Percentiles rank a stretch among this genome's conserved stretches.
Evolutionary conservation across 64 coral and sea anemone genomes (phyloP).

Genomic region (Porites australiensis): DNA sequence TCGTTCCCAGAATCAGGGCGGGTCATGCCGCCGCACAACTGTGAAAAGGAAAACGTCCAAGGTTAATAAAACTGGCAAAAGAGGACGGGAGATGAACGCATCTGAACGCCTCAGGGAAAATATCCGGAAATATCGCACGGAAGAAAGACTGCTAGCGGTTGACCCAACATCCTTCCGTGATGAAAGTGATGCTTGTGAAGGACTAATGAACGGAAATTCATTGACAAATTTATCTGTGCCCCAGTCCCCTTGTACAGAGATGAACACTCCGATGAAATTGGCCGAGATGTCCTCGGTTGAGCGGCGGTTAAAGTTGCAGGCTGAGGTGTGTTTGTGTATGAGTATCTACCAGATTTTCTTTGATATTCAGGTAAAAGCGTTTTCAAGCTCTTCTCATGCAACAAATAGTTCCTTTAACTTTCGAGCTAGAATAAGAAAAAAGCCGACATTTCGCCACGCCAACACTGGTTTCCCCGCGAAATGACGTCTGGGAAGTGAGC

Average conservation of each 20-base stretch:
- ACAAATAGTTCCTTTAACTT: no score
- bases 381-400: no score
- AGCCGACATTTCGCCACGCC: no score
- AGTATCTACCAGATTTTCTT: no score
- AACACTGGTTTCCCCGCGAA: no score
- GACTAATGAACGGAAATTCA: background rate
- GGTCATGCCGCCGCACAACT: slow-evolving; percentile 37
- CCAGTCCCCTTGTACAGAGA: slow-evolving; percentile 33
- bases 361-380: no score
- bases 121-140: slow-evolving; percentile 82
- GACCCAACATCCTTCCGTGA: slow-evolving; percentile 50
- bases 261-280: slow-evolving; percentile 52
- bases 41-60: slow-evolving; percentile 79
- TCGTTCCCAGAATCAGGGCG: slow-evolving; percentile 14
- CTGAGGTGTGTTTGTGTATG: slow-evolving; percentile 44
- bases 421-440: no score
- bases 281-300: slow-evolving; percentile 55
- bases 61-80: slow-evolving; percentile 35
- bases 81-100: slow-evolving; percentile 22
- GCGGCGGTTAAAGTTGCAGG: slow-evolving; percentile 58
- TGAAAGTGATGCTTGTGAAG: background rate
- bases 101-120: slow-evolving; percentile 93
- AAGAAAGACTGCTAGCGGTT: slow-evolving; percentile 75
- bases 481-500: no score
- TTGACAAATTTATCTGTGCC: slow-evolving; percentile 34